Percentiles rank a stretch among this genome's conserved stretches.
Conservation (phyloP, 2,888 invertebrate species). For the Hyppa rectilinea region DNA sequence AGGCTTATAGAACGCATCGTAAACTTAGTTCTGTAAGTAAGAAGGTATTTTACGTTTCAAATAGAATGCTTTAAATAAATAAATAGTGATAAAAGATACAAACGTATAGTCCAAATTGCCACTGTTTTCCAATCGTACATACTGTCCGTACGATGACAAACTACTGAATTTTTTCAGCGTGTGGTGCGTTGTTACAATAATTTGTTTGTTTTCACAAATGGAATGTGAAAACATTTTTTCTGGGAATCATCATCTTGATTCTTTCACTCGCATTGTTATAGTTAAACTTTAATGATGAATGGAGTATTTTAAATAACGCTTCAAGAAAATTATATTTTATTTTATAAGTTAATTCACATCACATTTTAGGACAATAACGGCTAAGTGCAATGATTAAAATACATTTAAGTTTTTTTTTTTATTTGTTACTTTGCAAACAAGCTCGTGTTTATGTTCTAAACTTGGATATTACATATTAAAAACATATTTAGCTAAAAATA, state of each 20-base stretch:
- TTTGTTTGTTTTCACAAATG: slow-evolving; percentile 47
- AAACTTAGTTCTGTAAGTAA: neutral
- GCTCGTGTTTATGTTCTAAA: neutral
- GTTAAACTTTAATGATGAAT: no score
- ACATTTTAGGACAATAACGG: neutral
- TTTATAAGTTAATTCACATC: neutral
- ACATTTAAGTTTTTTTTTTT: neutral
- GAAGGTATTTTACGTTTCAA: neutral
- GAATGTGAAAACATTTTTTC: slow-evolving; percentile 47
- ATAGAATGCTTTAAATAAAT: neutral
- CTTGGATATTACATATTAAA: neutral
- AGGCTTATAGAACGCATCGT: neutral
- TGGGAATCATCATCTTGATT: neutral
- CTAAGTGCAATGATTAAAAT: neutral
- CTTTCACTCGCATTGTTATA: neutral
- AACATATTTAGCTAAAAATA: neutral
- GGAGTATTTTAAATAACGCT: neutral
- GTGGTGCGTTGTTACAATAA: slow-evolving; percentile 1
- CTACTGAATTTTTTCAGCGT: slow-evolving; percentile 3
- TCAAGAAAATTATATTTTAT: neutral
- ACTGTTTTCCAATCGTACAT: slow-evolving; percentile 36
- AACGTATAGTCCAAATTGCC: slow-evolving; percentile 39
- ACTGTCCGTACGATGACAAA: slow-evolving; percentile 42
- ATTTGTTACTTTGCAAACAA: neutral
- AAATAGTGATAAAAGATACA: slow-evolving; percentile 21